phyloP scores from a whole-genome alignment of 2,113 vertebrate genomes.

The Oryzias celebensis region DNA sequence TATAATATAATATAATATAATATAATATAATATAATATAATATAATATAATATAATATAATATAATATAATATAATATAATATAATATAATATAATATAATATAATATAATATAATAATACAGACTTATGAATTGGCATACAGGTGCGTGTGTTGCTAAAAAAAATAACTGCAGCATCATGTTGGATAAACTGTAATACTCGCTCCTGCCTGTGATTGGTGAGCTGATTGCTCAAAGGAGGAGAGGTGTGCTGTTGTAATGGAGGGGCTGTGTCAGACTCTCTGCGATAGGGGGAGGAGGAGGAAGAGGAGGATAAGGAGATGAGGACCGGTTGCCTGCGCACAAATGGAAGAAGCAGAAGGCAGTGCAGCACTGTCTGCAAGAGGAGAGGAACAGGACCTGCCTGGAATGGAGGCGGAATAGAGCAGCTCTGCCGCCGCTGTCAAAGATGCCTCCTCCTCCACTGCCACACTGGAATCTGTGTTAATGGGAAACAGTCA shows the following conservation, averaged over 20 bases:
- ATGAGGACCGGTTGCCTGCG: constrained; percentile 38
- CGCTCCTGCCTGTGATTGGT: constrained; percentile 29
- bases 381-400: constrained; percentile 42
- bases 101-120: no score
- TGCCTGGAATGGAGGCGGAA: constrained; percentile 60
- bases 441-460: constrained; percentile 23
- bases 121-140: no score
- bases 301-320: constrained; percentile 31
- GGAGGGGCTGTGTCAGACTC: constrained; percentile 38
- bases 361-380: constrained; percentile 51
- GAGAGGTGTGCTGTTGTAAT: constrained; percentile 13
- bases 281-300: constrained; percentile 19
- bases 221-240: constrained; percentile 30
- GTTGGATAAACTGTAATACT: no score
- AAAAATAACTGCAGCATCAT: no score
- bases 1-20: no score
- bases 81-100: no score
- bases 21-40: no score
- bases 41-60: no score
- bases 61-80: no score
- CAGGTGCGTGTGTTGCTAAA: no score
- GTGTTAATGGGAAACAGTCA: constrained; percentile 42
- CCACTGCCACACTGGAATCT: constrained; percentile 8
- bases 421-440: constrained; percentile 37
- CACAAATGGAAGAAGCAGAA: constrained; percentile 51